Evolutionary conservation across 2,113 vertebrate species (phyloP).

Genomic region (Balaenoptera acutorostrata): DNA sequence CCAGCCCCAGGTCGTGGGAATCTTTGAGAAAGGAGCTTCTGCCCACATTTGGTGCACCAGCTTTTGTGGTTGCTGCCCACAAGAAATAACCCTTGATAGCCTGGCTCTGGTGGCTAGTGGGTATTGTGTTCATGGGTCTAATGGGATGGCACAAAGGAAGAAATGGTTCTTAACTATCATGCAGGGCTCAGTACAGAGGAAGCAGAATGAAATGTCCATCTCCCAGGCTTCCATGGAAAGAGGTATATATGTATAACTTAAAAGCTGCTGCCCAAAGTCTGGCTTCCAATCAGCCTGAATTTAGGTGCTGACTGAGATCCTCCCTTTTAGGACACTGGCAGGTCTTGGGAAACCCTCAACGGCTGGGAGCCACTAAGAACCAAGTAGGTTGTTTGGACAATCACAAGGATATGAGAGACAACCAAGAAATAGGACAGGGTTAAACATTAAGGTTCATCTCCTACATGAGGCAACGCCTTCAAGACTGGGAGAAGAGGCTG

Average conservation of each 20-base stretch:
- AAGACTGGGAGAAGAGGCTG: neutral
- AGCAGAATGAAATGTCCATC: neutral
- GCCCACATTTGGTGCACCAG: neutral
- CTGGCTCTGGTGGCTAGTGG: neutral
- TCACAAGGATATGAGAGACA: neutral
- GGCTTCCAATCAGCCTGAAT: neutral
- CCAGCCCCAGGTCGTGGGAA: neutral
- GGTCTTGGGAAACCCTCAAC: neutral
- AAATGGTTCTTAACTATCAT: neutral
- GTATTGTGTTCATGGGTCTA: neutral
- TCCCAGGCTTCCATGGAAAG: neutral
- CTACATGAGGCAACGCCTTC: neutral
- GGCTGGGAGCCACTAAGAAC: neutral
- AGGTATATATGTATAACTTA: neutral
- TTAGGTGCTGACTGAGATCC: neutral
- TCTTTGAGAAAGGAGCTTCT: neutral
- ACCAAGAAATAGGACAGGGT: neutral
- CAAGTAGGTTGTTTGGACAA: neutral
- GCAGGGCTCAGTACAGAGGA: neutral
- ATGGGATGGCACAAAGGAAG: neutral
- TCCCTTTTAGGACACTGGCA: neutral
- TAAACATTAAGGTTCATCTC: neutral
- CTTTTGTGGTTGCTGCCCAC: neutral
- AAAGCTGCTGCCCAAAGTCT: neutral
- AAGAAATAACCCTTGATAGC: neutral